Base-by-base conservation (phyloP, 92 coral and sea anemone genomes). In the Nematostella vectensis region DNA sequence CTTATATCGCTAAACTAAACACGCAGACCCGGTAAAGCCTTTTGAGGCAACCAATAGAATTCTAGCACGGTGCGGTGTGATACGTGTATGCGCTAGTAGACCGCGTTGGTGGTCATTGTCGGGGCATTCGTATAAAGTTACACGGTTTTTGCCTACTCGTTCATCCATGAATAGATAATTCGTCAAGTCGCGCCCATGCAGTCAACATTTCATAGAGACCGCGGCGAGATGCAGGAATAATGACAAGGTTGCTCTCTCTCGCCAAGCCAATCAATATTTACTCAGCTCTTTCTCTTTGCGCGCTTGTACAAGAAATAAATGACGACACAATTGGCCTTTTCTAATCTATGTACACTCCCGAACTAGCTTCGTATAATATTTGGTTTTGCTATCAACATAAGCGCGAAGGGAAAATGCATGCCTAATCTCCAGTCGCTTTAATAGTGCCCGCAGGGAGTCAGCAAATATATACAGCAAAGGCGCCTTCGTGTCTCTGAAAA, bases 1-100 rank as follows among this genome's bases (percentile, higher is more conserved):
- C 82, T 89, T 73, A 78, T 93, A 93, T 81, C 96, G 73, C 88
- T 74, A 69, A 93, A 75, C 89, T 77, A 93, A 93, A 93, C 99
- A 93, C 81, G 59, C 57, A 70, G 60, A 74, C 69, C 63, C 88
- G 75, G 67, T 87, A 62, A 74, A 69, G 69, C 63, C 74, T 77
- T 64, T 77, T 50, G 57, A 63, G 70, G 47, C 69, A 77, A 54
- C 89, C 95, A 93, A 93, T 85, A n/a, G n/a, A n/a, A n/a, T n/a
- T n/a, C n/a, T n/a, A n/a, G n/a, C n/a, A n/a, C n/a, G n/a, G n/a
- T n/a, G n/a, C n/a, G n/a, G n/a, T n/a, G n/a, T n/a, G n/a, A n/a
- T n/a, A n/a, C n/a, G n/a, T n/a, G n/a, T n/a, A n/a, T n/a, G n/a
- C n/a, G n/a, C n/a, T n/a, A n/a, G 56, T 19, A 50, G 25, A 38